A percentile compares a stretch with the other conserved stretches of the same genome.
Evolutionary conservation across 2,888 invertebrate species (phyloP).

Genomic region (Microplitis manilae): DNA sequence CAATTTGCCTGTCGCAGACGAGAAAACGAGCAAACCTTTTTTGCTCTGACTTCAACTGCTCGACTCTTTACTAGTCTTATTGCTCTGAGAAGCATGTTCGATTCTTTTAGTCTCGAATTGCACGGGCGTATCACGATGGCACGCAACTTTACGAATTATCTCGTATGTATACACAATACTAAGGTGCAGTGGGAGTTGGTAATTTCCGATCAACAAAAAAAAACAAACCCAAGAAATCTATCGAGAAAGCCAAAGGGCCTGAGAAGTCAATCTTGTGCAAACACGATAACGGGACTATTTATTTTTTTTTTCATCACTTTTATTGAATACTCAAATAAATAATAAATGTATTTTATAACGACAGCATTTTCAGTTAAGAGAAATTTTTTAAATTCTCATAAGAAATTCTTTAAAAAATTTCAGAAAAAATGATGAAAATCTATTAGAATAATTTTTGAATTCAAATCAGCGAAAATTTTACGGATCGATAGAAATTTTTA

Average conservation of each 20-base stretch:
- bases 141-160: slow-evolving; percentile 41
- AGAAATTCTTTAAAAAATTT: too few species aligned
- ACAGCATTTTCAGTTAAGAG: too few species aligned
- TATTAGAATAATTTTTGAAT: too few species aligned
- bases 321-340: too few species aligned
- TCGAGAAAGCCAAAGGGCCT: slow-evolving; percentile 31
- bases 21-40: slow-evolving; percentile 43
- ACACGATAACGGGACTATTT: slow-evolving; percentile 22
- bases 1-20: slow-evolving; percentile 68
- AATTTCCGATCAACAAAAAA: slow-evolving; percentile 9
- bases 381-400: too few species aligned
- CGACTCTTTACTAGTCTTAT: slow-evolving; percentile 31
- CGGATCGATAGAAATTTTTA: too few species aligned
- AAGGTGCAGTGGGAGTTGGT: slow-evolving; percentile 26
- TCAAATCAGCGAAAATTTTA: too few species aligned
- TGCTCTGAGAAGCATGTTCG: slow-evolving; percentile 34
- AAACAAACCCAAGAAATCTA: slow-evolving; percentile 9
- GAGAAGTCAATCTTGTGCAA: slow-evolving; percentile 34
- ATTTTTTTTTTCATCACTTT: neutral
- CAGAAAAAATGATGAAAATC: too few species aligned
- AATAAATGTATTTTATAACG: too few species aligned
- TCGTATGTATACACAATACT: neutral
- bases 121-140: slow-evolving; percentile 38
- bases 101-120: slow-evolving; percentile 27
- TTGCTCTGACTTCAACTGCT: slow-evolving; percentile 28